Conservation (phyloP, 2,888 invertebrate genomes). For the Iphiclides podalirius region DNA sequence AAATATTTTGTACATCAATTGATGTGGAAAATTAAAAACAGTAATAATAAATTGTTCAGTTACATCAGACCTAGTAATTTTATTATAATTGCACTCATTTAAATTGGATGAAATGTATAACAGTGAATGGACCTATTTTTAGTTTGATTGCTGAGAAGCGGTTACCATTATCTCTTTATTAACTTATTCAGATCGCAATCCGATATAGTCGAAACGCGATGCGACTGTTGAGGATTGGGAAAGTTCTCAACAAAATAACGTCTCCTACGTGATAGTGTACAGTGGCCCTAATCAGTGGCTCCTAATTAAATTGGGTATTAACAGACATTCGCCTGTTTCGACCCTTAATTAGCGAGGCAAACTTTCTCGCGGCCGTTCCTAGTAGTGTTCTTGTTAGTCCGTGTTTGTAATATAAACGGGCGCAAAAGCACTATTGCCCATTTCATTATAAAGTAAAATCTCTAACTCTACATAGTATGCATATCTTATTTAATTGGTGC, state of each 20-base stretch:
- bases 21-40: too few species aligned
- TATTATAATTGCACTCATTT: too few species aligned
- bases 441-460: conserved; percentile 19
- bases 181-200: conserved; percentile 11
- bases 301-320: conserved; percentile 63
- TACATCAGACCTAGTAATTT: too few species aligned
- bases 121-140: too few species aligned
- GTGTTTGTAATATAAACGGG: conserved; percentile 24
- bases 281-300: conserved; percentile 59
- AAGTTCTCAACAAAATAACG: conserved; percentile 59
- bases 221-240: conserved; percentile 67
- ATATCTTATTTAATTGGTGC: conserved; percentile 14
- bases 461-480: not conserved
- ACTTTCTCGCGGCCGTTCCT: conserved; percentile 51
- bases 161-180: too few species aligned
- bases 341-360: conserved; percentile 55
- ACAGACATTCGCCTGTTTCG: conserved; percentile 49
- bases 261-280: conserved; percentile 45
- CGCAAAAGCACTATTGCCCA: not conserved
- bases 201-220: conserved; percentile 47
- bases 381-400: conserved; percentile 41
- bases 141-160: too few species aligned
- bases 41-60: too few species aligned
- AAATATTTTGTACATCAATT: too few species aligned
- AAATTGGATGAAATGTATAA: too few species aligned